A percentile compares a stretch with the other conserved stretches of the same genome.
These are phyloP conservation scores for Ammodytes dubius DNA, from an alignment of 2,113 vertebrate species.

Conservation along the genomic window DNA sequence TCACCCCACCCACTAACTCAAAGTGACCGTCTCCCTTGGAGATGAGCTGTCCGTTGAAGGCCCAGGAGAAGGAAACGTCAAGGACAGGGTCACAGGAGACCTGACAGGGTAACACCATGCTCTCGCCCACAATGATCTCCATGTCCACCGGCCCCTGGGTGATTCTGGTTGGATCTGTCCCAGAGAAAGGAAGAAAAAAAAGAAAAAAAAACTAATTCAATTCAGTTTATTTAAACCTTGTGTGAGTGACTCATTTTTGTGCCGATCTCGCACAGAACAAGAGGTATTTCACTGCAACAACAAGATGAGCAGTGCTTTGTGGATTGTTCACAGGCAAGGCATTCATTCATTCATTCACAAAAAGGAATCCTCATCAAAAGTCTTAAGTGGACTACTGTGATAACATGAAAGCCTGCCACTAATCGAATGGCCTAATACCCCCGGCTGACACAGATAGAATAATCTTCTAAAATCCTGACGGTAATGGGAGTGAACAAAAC, in stretches of 20 bases:
- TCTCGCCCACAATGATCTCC: slow-evolving; percentile 94
- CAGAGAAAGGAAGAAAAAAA: slow-evolving; percentile 34
- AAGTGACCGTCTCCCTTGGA: slow-evolving; percentile 90
- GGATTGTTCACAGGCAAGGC: slow-evolving; percentile 45
- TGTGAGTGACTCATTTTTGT: slow-evolving; percentile 21
- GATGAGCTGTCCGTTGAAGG: slow-evolving; percentile 91
- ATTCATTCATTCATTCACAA: slow-evolving; percentile 27
- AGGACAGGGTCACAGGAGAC: slow-evolving; percentile 90
- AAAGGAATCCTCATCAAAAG: slow-evolving; percentile 56
- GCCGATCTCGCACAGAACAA: slow-evolving; percentile 23
- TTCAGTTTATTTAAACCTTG: background rate
- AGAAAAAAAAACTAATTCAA: slow-evolving; percentile 26
- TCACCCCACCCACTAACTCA: slow-evolving; percentile 94
- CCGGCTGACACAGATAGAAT: slow-evolving; percentile 55
- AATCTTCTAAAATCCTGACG: slow-evolving; percentile 75
- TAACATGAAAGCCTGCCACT: slow-evolving; percentile 58
- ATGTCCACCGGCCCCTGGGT: slow-evolving; percentile 90
- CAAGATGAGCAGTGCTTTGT: slow-evolving; percentile 27
- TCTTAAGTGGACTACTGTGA: slow-evolving; percentile 66
- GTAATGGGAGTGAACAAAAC: slow-evolving; percentile 72
- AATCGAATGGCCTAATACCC: slow-evolving; percentile 65
- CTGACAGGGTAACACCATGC: slow-evolving; percentile 93
- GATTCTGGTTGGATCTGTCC: slow-evolving; percentile 91
- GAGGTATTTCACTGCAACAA: slow-evolving; percentile 31
- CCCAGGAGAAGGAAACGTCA: slow-evolving; percentile 92